Evolutionary conservation across 2,888 invertebrate species (phyloP).

Genomic region (Parnassius mnemosyne): DNA sequence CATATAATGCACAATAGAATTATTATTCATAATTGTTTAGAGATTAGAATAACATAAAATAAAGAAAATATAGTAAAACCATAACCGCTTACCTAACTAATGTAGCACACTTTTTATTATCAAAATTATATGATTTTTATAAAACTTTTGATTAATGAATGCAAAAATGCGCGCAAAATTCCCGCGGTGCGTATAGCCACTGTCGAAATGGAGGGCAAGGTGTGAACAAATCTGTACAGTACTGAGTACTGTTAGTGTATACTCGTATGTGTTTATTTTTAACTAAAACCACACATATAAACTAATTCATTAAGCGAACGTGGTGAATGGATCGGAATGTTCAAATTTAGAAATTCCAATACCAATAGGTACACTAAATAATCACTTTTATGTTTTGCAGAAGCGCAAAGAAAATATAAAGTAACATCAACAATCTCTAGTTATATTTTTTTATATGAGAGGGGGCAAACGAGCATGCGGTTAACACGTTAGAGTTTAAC

Average conservation of each 20-base stretch:
- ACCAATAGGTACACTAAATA: slow-evolving; percentile 5
- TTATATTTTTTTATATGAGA: too few species aligned
- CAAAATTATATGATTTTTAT: slow-evolving; percentile 17
- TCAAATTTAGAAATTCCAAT: slow-evolving; percentile 15
- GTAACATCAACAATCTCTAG: too few species aligned
- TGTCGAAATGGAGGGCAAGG: slow-evolving; percentile 58
- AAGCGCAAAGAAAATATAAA: too few species aligned
- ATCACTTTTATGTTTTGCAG: background rate
- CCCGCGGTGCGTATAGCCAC: slow-evolving; percentile 53
- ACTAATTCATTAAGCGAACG: slow-evolving; percentile 21
- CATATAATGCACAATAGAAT: background rate
- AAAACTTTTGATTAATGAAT: slow-evolving; percentile 26
- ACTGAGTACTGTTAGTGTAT: slow-evolving; percentile 41
- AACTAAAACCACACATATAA: slow-evolving; percentile 30
- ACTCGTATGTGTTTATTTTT: slow-evolving; percentile 72
- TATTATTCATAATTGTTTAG: too few species aligned
- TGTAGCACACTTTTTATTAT: slow-evolving; percentile 10
- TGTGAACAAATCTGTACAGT: slow-evolving; percentile 54
- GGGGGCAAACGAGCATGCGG: too few species aligned
- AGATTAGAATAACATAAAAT: background rate
- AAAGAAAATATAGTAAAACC: background rate
- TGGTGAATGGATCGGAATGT: slow-evolving; percentile 16
- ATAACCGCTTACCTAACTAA: slow-evolving; percentile 13
- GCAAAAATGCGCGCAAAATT: slow-evolving; percentile 47
- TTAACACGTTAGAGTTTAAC: too few species aligned